phyloP scores from a whole-genome alignment of 2,113 vertebrate genomes.

The Hippocampus guttulatus region DNA sequence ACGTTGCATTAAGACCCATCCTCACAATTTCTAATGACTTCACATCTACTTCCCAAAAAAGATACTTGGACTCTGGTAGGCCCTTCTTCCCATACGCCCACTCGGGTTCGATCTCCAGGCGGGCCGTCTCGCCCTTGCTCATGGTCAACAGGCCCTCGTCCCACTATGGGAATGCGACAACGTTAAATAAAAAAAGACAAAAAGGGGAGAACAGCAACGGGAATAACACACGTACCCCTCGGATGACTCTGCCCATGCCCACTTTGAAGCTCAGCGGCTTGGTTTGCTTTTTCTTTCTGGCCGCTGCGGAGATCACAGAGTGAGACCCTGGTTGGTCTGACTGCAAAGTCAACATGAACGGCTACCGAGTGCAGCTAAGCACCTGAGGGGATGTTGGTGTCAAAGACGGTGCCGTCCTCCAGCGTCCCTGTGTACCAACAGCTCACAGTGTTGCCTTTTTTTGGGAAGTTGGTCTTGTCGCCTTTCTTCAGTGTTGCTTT shows the following conservation, averaged over 20 bases:
- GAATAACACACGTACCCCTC: constrained; percentile 77
- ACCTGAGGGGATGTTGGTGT: constrained; percentile 88
- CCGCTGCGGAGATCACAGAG: constrained; percentile 67
- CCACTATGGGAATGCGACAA: constrained; percentile 73
- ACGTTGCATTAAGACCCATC: background rate
- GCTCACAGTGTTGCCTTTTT: constrained; percentile 90
- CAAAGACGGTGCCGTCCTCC: constrained; percentile 93
- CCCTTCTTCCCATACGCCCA: constrained; percentile 97
- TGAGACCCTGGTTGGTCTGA: background rate
- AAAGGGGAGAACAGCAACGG: background rate
- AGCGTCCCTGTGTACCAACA: constrained; percentile 95
- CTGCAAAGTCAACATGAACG: background rate
- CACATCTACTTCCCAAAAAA: constrained; percentile 57
- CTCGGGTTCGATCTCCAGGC: constrained; percentile 91
- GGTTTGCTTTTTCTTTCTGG: constrained; percentile 90
- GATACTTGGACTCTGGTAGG: constrained; percentile 94
- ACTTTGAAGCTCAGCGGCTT: constrained; percentile 95
- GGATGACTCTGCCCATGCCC: constrained; percentile 89
- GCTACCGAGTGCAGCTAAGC: background rate
- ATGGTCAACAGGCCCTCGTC: constrained; percentile 91
- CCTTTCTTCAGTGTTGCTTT: constrained; percentile 91
- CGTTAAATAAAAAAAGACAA: background rate
- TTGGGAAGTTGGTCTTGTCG: constrained; percentile 91
- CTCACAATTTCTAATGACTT: background rate
- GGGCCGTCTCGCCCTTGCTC: constrained; percentile 94